These are phyloP conservation scores for Trachelus tabidus DNA, from an alignment of 2,888 invertebrate genomes.

Conservation along the genomic window DNA sequence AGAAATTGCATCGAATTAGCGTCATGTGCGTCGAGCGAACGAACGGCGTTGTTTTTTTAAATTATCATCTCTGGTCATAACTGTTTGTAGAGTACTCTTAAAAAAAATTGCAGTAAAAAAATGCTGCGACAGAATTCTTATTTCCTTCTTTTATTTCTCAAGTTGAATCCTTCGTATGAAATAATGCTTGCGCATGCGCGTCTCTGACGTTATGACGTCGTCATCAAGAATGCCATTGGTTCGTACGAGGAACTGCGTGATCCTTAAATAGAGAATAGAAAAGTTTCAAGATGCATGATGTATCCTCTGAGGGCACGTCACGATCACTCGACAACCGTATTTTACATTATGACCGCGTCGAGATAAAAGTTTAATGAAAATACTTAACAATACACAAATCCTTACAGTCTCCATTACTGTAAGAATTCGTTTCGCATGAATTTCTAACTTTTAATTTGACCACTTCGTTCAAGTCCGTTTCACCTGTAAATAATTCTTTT, in stretches of 20 bases:
- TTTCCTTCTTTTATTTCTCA: neutral
- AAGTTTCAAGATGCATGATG: slow-evolving; percentile 36
- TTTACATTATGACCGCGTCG: slow-evolving; percentile 25
- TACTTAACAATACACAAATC: slow-evolving; percentile 4
- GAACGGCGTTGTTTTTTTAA: slow-evolving; percentile 20
- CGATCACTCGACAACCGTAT: slow-evolving; percentile 34
- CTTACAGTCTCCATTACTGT: too few species aligned
- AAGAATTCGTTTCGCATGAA: too few species aligned
- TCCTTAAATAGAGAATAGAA: slow-evolving; percentile 34
- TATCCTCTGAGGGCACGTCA: slow-evolving; percentile 32
- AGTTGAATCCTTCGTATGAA: neutral
- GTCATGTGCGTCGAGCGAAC: slow-evolving; percentile 31
- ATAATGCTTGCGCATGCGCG: neutral
- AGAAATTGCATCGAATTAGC: slow-evolving; percentile 47
- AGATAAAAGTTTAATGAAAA: slow-evolving; percentile 15
- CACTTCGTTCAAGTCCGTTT: too few species aligned
- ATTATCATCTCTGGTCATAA: neutral
- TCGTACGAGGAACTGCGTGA: slow-evolving; percentile 34
- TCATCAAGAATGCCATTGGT: slow-evolving; percentile 22
- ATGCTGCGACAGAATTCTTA: neutral
- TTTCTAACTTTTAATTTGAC: too few species aligned
- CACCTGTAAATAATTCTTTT: slow-evolving; percentile 1
- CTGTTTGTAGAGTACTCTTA: slow-evolving; percentile 2
- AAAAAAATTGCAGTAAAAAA: slow-evolving; percentile 7
- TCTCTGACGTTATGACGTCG: neutral